phyloP scores from a whole-genome alignment of 2,797 vertebrate species.

The Eulemur rubriventer region DNA sequence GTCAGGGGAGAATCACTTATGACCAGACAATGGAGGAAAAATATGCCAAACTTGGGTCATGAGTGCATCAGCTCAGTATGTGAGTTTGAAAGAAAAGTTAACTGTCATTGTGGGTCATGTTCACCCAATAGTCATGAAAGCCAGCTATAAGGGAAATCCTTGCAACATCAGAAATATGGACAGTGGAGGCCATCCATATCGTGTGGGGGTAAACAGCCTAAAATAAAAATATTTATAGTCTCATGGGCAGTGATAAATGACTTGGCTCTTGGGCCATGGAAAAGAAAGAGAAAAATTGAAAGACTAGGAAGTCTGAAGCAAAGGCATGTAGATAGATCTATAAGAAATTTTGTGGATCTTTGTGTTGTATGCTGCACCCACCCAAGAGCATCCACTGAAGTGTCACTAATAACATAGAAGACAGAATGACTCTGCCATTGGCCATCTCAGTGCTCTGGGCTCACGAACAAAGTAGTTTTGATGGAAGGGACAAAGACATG shows the following conservation, averaged over 20 bases:
- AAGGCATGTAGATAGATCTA: neutral
- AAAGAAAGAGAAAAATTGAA: neutral
- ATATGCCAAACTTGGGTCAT: neutral
- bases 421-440: neutral
- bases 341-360: neutral
- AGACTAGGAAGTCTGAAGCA: neutral
- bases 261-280: neutral
- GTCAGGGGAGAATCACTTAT: neutral
- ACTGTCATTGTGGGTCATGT: neutral
- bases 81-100: neutral
- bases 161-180: neutral
- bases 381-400: neutral
- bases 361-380: neutral
- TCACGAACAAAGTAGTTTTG: neutral
- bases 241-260: neutral
- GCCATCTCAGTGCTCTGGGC: neutral
- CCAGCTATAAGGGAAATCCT: neutral
- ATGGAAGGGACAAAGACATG: neutral
- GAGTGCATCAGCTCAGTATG: neutral
- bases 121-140: neutral
- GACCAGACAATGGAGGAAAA: neutral
- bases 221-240: neutral
- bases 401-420: neutral
- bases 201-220: neutral
- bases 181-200: neutral